Base-by-base conservation (phyloP, 2,797 vertebrate species). In the Heterohyrax brucei region DNA sequence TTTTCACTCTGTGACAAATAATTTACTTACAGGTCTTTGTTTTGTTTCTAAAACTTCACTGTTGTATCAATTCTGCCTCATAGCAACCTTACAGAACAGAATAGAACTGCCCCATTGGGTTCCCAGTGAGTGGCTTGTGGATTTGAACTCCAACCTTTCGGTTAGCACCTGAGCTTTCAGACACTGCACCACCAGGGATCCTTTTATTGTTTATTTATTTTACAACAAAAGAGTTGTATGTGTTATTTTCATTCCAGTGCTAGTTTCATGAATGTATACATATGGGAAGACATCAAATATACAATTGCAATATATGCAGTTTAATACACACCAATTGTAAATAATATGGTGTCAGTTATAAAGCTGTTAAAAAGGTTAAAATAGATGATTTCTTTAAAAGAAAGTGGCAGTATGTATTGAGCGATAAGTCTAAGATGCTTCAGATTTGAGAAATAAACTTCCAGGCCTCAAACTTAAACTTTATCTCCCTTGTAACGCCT, bases 401-500 rank as follows among this genome's bases (percentile, higher is more conserved):
- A 0, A 93, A 46, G 1, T 2, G 82, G 3, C 24, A 56, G 4
- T 46, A 3, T 82, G 24, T 80, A 10, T 91, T 76, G 26, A 13
- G 22, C 79, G 81, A 68, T 87, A 96, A 78, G 12, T 21, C 28
- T 28, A 66, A 90, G 68, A 84, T 78, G 78, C 61, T 85, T 84
- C 61, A 92, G 46, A 46, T 44, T 88, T 75, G 87, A 94, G 18
- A 82, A 96, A 92, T 80, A 76, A 81, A 89, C 10, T 96, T 87
- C 8, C 13, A 76, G 59, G 14, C 39, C 86, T 95, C 87, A 90
- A 95, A 95, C 81, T 73, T 83, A 95, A 81, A 95, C 26, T 87
- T 94, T 64, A 70, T 66, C 53, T 80, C 33, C 91, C 21, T 85
- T 56, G 22, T 84, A 66, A 53, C 75, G 76, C 50, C 77, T 95